Percentiles rank a stretch among this genome's conserved stretches.
Conservation (phyloP, 2,888 invertebrate genomes). For the Eumerus sabulonum region DNA sequence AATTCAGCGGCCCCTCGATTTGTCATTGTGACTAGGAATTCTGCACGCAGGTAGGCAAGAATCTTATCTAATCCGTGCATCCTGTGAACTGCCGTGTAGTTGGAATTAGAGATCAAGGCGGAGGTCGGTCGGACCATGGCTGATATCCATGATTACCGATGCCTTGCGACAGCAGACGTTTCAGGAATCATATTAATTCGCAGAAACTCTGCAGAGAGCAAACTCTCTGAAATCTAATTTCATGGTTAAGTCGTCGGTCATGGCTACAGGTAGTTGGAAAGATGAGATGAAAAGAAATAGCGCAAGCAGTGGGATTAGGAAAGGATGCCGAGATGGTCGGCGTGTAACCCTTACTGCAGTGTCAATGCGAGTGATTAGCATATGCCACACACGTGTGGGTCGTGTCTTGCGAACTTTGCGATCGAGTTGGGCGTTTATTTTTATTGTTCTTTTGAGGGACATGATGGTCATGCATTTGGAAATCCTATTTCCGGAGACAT, state of each 20-base stretch:
- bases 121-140: constrained; percentile 24
- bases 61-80: constrained; percentile 37
- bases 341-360: too few relatives aligned
- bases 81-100: constrained; percentile 29
- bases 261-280: constrained; percentile 33
- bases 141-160: constrained; percentile 37
- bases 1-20: constrained; percentile 61
- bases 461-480: too few relatives aligned
- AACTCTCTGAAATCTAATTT: constrained; percentile 63
- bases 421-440: too few relatives aligned
- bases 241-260: constrained; percentile 38
- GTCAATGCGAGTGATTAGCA: constrained; percentile 37
- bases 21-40: constrained; percentile 46
- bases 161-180: constrained; percentile 42
- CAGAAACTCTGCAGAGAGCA: constrained; percentile 56
- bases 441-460: too few relatives aligned
- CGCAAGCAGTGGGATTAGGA: constrained; percentile 40
- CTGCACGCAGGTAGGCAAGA: constrained; percentile 39
- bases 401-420: not conserved
- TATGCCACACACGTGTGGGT: constrained; percentile 23
- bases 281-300: constrained; percentile 37
- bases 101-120: constrained; percentile 33
- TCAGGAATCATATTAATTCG: constrained; percentile 45
- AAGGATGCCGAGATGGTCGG: constrained; percentile 19
- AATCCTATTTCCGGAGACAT: too few relatives aligned